Evolutionary conservation across 2,797 vertebrate genomes (phyloP).

Genomic region (Heteromormyrus szaboi): DNA sequence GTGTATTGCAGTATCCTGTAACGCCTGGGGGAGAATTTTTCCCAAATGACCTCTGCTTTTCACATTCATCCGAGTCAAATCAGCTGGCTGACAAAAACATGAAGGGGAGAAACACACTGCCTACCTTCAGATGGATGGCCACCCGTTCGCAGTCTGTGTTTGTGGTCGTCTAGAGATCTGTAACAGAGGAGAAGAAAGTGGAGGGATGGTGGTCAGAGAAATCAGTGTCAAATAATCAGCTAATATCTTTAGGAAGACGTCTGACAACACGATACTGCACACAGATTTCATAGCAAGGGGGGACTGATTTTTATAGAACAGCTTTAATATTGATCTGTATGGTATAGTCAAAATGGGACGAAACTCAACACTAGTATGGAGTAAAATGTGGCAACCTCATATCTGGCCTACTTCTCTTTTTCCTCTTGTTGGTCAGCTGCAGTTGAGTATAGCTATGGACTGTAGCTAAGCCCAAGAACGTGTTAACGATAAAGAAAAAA

Average conservation of each 20-base stretch:
- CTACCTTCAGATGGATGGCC: background rate
- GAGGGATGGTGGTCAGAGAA: background rate
- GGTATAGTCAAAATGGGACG: background rate
- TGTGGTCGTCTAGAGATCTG: background rate
- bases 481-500: background rate
- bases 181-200: background rate
- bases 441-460: background rate
- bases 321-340: background rate
- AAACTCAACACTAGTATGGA: background rate
- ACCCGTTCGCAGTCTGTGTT: background rate
- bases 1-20: background rate
- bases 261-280: background rate
- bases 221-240: background rate
- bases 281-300: background rate
- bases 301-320: background rate
- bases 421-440: background rate
- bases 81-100: background rate
- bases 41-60: background rate
- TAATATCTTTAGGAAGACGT: background rate
- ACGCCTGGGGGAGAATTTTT: background rate
- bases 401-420: background rate
- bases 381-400: background rate
- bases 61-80: conserved; percentile 24
- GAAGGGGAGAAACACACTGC: background rate
- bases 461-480: background rate